Percentiles rank a stretch among this genome's conserved stretches.
phyloP scores from a whole-genome alignment of 2,888 invertebrate species.

The Hyalella azteca region DNA sequence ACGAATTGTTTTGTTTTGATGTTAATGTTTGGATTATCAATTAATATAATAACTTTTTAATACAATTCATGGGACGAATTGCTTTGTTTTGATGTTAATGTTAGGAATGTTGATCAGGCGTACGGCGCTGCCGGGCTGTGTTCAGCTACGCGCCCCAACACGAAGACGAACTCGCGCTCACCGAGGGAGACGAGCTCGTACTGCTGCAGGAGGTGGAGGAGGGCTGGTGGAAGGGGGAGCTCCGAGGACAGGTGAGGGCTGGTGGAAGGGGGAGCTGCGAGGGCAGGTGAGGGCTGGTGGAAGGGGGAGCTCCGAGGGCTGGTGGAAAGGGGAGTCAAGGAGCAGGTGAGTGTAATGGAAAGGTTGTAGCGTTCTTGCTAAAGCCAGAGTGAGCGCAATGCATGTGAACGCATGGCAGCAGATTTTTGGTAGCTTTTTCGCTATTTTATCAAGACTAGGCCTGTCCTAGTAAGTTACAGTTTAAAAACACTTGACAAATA shows the following conservation, averaged over 20 bases:
- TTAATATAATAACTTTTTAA: background rate
- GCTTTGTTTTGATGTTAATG: background rate
- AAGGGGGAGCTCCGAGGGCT: slow-evolving; percentile 80
- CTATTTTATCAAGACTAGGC: no score
- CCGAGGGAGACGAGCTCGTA: slow-evolving; percentile 87
- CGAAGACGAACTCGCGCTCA: slow-evolving; percentile 87
- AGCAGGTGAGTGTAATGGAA: no score
- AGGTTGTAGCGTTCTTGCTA: no score
- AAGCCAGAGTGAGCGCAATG: no score
- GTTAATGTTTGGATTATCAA: no score
- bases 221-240: slow-evolving; percentile 89
- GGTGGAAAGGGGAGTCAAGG: slow-evolving; percentile 72
- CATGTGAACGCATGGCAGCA: no score
- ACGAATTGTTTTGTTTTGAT: no score
- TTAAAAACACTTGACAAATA: no score
- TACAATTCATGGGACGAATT: no score
- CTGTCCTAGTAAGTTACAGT: no score
- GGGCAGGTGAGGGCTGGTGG: slow-evolving; percentile 70
- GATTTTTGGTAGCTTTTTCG: no score
- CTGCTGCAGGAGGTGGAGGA: slow-evolving; percentile 91
- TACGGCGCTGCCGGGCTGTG: slow-evolving; percentile 79
- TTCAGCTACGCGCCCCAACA: slow-evolving; percentile 92
- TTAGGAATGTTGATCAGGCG: slow-evolving; percentile 59
- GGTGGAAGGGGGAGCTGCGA: slow-evolving; percentile 76
- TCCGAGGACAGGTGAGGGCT: slow-evolving; percentile 72